Evolutionary conservation across 2,888 invertebrate genomes (phyloP), one percentile per base, ranked within the genome.

Genomic region (Stictocephala bisonia): DNA sequence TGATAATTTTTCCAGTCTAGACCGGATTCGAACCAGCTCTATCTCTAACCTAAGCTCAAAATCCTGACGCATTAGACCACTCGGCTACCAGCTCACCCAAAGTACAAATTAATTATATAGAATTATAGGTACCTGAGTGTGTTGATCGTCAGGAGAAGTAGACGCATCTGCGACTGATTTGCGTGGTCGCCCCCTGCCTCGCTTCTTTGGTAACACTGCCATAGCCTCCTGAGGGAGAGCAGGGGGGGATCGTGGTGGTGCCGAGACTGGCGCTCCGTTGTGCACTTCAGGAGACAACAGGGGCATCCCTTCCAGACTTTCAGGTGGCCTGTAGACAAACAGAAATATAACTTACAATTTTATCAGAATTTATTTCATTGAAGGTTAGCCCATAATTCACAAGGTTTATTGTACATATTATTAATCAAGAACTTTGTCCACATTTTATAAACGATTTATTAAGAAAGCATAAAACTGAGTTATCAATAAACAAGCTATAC

Each of bases 171-270:
- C n/a, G n/a, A n/a, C n/a, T n/a, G 18, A 29, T 24, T 60, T 71
- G 35, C 72, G 66, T n/a, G 72, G 72, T 50, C 72, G 15, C 3
- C 70, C 70, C 9, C 58, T 40, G 13, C 66, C 53, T 11, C 72
- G 50, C 15, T 53, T 64, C 48, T 71, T 71, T 20, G 58, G 70
- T n/a, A 58, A 15, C 48, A 40, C 44, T 11, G 2, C 24, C 11
- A 22, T 0, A 11, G 56, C 27, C 13, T 53, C 15, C 26, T 51
- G 51, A 1, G 56, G 56, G 18, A 72, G 60, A 2, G 71, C 58
- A 6, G 74, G 74, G 1, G 74, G 74, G 13, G 74, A 74, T 13
- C 68, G 69, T n/a, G 74, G 74, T 4, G 71, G 74, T 11, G 71
- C 56, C 2, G 20, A 48, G 0, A n/a, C 27, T 24, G 40, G 53